These are phyloP conservation scores for Strix uralensis DNA, from an alignment of 2,113 vertebrate species.

Conservation along the genomic window DNA sequence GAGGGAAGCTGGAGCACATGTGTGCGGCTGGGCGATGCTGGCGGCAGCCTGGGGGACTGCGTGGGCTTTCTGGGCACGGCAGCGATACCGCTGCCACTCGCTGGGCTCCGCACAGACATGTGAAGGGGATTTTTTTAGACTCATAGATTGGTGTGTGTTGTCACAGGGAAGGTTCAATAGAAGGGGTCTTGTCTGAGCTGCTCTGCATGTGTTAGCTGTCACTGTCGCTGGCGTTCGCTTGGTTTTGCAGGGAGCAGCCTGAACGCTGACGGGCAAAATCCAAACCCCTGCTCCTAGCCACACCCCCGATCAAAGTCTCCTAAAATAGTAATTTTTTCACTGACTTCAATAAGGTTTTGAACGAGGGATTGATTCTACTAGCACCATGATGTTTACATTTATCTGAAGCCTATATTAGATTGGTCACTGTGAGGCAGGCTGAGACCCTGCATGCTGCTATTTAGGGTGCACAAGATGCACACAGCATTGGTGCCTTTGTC, in stretches of 20 bases:
- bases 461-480: background rate
- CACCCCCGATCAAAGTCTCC: background rate
- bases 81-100: background rate
- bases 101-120: background rate
- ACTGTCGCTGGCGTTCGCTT: accelerated
- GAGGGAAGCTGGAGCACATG: accelerated
- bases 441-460: background rate
- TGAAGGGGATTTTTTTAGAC: background rate
- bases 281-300: background rate
- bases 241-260: background rate
- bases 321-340: background rate
- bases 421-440: background rate
- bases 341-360: background rate
- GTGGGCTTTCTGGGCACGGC: background rate
- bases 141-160: background rate
- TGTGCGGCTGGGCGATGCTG: background rate
- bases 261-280: background rate
- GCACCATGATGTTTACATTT: background rate
- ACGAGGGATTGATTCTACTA: background rate
- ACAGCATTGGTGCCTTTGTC: background rate
- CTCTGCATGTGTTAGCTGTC: background rate
- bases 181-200: background rate
- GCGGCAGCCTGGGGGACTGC: background rate
- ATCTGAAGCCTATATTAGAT: accelerated
- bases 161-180: background rate